These are phyloP conservation scores for Thunnus maccoyii DNA, from an alignment of 2,113 vertebrate species.

Conservation along the genomic window DNA sequence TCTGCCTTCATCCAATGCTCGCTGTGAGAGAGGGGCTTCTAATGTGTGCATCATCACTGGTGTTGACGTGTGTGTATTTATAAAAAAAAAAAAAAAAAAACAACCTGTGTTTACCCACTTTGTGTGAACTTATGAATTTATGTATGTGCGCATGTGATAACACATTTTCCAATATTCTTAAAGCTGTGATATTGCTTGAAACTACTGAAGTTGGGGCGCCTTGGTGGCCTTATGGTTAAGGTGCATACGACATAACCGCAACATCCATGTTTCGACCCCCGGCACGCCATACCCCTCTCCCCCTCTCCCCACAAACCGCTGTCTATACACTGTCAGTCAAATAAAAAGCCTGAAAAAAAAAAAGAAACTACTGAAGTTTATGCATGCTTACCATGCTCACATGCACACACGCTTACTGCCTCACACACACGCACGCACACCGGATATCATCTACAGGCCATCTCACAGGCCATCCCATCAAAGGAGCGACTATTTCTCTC, in stretches of 20 bases:
- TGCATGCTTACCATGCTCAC: slow-evolving; percentile 41
- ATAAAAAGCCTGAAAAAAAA: too few relatives aligned
- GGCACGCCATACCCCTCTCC: not conserved
- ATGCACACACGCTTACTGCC: slow-evolving; percentile 10
- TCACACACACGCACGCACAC: slow-evolving; percentile 34
- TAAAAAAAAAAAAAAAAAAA: slow-evolving; percentile 17
- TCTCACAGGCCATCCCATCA: slow-evolving; percentile 79
- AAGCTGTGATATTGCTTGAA: slow-evolving; percentile 71
- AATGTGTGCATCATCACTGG: slow-evolving; percentile 42
- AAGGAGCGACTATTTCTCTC: slow-evolving; percentile 70
- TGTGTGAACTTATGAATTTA: slow-evolving; percentile 75
- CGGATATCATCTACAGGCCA: slow-evolving; percentile 74
- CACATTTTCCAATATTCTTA: slow-evolving; percentile 74
- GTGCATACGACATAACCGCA: too few relatives aligned
- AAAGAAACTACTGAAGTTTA: slow-evolving; percentile 59
- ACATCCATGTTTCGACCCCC: too few relatives aligned
- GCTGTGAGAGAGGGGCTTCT: slow-evolving; percentile 36
- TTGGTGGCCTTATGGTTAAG: too few relatives aligned
- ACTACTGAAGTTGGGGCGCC: slow-evolving; percentile 51
- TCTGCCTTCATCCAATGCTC: slow-evolving; percentile 46
- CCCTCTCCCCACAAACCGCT: not conserved
- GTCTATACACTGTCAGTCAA: not conserved
- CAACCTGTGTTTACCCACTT: slow-evolving; percentile 59
- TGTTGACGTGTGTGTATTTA: slow-evolving; percentile 16
- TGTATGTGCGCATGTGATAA: slow-evolving; percentile 69